Base-by-base conservation (phyloP, 2,113 vertebrate species). In the Lophius piscatorius region DNA sequence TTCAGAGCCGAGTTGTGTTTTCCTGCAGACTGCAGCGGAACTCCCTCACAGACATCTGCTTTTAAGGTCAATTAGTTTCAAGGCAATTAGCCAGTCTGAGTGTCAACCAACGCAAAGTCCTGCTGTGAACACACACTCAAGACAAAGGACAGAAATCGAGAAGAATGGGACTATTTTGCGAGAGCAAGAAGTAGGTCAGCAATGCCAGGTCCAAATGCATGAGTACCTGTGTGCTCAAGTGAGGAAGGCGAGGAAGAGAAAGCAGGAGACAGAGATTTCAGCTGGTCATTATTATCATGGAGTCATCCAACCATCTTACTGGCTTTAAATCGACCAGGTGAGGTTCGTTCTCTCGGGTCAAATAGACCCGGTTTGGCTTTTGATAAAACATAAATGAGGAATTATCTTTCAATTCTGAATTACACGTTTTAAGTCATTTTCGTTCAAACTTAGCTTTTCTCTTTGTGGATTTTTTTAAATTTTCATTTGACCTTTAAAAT, bases 61-160 rank as follows among this genome's bases (percentile, higher is more conserved):
- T 20, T n/a, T 12, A 9, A 35, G 55, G 65, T 70, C 50, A 33
- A 40, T 65, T 65, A 50, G 52, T 55, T 60, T 54, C 9, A 46
- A 41, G 42, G 31, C 16, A 60, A 63, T 67, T 71, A 67, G 35
- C 21, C 12, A 26, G 61, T 44, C 16, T 34, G 44, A 52, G 52
- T 56, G 52, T 44, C 31, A 44, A 6, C 31, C 24, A 45, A 49
- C 46, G 39, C 22, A 51, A 42, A 58, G 5, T 13, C 22, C 44
- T 55, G 29, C 9, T 8, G 29, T 31, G 11, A 31, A 59, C 20
- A 42, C 44, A 44, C 10, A 48, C 3, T 31, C 2, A 24, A 3
- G 24, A 41, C 13, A n/a, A 20, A 29, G 20, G 20, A 18, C 21
- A 9, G 16, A 33, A 21, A 11, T 17, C 6, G 20, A 58, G 28